Base-by-base conservation (phyloP, 2,797 vertebrate species). In the Agapornis canus region DNA sequence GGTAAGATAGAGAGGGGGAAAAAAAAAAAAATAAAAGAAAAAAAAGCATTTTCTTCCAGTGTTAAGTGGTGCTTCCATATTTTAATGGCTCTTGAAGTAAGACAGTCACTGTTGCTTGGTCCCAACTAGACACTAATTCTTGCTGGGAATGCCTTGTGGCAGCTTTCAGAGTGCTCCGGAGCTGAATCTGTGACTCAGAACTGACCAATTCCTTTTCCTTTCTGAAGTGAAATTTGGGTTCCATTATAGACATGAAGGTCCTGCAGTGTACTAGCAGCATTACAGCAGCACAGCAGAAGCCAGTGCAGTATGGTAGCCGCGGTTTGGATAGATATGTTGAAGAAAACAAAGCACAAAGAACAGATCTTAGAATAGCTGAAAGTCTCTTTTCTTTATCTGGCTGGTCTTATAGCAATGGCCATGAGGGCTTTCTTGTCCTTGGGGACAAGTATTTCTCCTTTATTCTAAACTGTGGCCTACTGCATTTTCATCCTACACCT, bases 41-140 rank as follows among this genome's bases (percentile, higher is more conserved):
- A 45, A 66, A 69, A 45, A 9, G 9, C 71, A 54, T 93, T 96
- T 96, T 91, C 59, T 84, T 94, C 26, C 25, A 73, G 11, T 81
- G 59, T 76, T 92, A 91, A 96, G 71, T 73, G 52, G 54, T 94
- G 60, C 76, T 96, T 93, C 90, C 90, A 1, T 88, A 72, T 96
- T 93, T 90, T 95, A 92, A 94, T 87, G 75, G 66, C 85, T 94
- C 95, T 64, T 94, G 37, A 87, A 95, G 82, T 87, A 85, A 91
- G 80, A 29, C 79, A 93, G 73, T 63, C 73, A 82, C 56, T 73
- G 49, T 78, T 89, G 49, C 70, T 82, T 77, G 77, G 81, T 95
- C 79, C 86, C 91, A 94, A 86, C 65, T 96, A 92, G 88, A 90
- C 91, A 70, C 20, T 94, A 71, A 89, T 89, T 88, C 80, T 69